phyloP scores from a whole-genome alignment of 2,797 vertebrate genomes.

The Heterohyrax brucei region DNA sequence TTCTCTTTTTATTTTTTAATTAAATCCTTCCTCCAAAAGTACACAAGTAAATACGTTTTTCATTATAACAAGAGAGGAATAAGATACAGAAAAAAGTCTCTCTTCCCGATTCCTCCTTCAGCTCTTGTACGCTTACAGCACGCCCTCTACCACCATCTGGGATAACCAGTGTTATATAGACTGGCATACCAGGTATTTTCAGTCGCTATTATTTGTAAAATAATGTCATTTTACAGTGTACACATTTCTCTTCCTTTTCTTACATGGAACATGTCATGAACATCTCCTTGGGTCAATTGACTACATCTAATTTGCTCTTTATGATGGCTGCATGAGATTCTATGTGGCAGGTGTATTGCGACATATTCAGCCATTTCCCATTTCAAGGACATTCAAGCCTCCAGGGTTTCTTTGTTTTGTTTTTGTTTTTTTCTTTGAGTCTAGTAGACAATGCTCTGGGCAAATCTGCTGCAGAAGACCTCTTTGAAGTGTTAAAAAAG shows the following conservation, averaged over 20 bases:
- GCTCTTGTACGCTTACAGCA: no score
- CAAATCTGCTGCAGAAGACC: no score
- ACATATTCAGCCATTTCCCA: background rate
- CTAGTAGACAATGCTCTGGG: background rate
- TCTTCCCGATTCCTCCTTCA: background rate
- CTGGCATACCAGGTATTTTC: background rate
- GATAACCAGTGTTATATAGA: background rate
- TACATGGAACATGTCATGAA: background rate
- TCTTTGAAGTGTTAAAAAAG: no score
- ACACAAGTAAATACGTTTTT: background rate
- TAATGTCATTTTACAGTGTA: background rate
- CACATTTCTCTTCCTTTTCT: background rate
- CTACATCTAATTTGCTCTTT: background rate
- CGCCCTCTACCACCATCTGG: no score
- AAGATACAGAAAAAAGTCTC: background rate
- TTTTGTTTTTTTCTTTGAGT: background rate
- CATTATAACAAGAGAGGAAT: background rate
- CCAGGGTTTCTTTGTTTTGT: background rate
- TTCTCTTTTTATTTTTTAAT: background rate
- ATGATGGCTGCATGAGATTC: background rate
- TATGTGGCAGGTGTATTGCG: background rate
- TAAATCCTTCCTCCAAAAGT: background rate
- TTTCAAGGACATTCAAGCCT: background rate
- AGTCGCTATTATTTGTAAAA: background rate
- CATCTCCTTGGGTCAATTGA: background rate